Conservation (phyloP, 1,140 invertebrate species). For the Prorops nasuta region DNA sequence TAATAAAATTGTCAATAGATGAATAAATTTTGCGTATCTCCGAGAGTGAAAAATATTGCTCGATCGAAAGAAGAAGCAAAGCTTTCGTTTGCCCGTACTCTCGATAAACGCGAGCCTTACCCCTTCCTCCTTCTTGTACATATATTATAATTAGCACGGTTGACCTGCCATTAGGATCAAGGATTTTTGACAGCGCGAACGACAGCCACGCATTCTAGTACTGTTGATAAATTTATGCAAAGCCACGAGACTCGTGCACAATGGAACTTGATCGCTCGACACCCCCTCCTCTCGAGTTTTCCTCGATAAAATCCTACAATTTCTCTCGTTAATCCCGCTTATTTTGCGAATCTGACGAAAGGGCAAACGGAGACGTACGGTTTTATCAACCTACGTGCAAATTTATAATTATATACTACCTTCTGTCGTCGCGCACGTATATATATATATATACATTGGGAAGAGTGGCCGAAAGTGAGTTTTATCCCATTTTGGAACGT, state of each 20-base stretch:
- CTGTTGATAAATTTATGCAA: no score
- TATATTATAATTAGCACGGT: conserved; percentile 37
- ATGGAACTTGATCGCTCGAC: background rate
- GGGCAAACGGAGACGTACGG: no score
- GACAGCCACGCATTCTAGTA: background rate
- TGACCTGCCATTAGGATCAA: conserved; percentile 51
- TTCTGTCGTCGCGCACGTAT: no score
- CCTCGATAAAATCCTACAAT: background rate
- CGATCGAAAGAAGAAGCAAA: background rate
- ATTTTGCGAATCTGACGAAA: background rate
- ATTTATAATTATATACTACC: no score
- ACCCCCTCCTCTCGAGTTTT: background rate
- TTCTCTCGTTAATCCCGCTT: background rate
- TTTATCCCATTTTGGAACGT: no score
- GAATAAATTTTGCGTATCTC: background rate
- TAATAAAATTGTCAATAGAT: background rate
- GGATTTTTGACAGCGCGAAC: conserved; percentile 25
- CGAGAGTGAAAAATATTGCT: background rate
- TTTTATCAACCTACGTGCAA: no score
- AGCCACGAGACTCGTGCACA: background rate
- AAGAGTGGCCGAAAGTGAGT: no score
- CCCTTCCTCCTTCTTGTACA: background rate
- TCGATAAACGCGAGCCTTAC: background rate
- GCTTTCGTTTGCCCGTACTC: background rate
- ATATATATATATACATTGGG: no score